A percentile compares a stretch with the other conserved stretches of the same genome.
Conservation (phyloP, 2,113 vertebrate species). For the Irena cyanogastra region DNA sequence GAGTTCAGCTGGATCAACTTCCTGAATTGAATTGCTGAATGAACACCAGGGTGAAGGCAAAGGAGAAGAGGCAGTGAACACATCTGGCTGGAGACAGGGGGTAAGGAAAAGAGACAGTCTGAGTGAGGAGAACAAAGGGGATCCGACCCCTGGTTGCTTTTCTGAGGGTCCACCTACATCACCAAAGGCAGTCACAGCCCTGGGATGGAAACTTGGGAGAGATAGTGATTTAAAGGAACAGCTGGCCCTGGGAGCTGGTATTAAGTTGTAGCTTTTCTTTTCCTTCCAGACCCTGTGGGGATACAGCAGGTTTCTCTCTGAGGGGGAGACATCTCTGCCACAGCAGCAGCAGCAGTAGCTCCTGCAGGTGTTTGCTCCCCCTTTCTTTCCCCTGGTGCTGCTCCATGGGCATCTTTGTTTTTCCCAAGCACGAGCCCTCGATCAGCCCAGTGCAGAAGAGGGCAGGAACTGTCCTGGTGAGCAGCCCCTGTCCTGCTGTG, state of each 20-base stretch:
- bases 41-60: not conserved
- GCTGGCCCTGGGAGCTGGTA: not conserved
- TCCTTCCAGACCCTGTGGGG: not conserved
- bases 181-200: not conserved
- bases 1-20: constrained; percentile 50
- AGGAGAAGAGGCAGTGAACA: not conserved
- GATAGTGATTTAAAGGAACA: not conserved
- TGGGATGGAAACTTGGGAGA: not conserved
- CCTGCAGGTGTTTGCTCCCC: not conserved
- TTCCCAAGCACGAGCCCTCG: not conserved
- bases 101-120: not conserved
- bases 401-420: not conserved
- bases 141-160: not conserved
- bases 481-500: accelerated
- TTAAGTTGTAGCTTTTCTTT: not conserved
- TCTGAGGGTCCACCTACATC: not conserved
- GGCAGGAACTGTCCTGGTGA: not conserved
- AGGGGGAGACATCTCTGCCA: not conserved
- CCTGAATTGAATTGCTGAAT: constrained; percentile 29
- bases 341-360: not conserved
- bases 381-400: not conserved
- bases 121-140: not conserved
- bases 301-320: not conserved
- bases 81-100: constrained; percentile 33
- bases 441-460: not conserved